Conservation (phyloP, 2,888 invertebrate genomes). For the Heliconius charithonia region DNA sequence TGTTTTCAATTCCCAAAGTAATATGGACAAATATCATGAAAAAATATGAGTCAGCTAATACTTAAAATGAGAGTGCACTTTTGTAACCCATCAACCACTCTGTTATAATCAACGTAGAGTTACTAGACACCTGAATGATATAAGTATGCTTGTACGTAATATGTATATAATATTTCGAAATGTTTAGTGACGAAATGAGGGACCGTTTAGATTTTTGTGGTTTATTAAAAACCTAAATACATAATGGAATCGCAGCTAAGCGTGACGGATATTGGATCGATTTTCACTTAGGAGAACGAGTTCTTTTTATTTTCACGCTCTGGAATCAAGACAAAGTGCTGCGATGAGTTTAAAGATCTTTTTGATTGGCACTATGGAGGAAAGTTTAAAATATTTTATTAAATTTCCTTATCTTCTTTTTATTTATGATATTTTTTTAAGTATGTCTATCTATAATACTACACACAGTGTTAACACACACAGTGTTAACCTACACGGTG, state of each 20-base stretch:
- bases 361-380: no score
- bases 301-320: background rate
- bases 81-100: background rate
- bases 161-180: background rate
- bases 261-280: background rate
- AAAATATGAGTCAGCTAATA: constrained; percentile 1
- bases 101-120: constrained; percentile 1
- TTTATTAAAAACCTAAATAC: no score
- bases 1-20: background rate
- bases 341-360: background rate
- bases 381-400: no score
- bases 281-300: background rate
- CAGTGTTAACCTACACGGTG: no score
- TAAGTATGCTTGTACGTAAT: background rate
- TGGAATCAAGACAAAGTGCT: background rate
- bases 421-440: background rate
- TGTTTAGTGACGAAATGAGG: no score
- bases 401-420: background rate
- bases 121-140: background rate
- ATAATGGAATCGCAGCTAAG: no score
- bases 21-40: background rate
- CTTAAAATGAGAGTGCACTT: constrained; percentile 1
- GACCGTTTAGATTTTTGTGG: no score
- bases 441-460: background rate
- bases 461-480: no score